These are phyloP conservation scores for Platycnemis pennipes DNA, from an alignment of 2,888 invertebrate species.

Conservation along the genomic window DNA sequence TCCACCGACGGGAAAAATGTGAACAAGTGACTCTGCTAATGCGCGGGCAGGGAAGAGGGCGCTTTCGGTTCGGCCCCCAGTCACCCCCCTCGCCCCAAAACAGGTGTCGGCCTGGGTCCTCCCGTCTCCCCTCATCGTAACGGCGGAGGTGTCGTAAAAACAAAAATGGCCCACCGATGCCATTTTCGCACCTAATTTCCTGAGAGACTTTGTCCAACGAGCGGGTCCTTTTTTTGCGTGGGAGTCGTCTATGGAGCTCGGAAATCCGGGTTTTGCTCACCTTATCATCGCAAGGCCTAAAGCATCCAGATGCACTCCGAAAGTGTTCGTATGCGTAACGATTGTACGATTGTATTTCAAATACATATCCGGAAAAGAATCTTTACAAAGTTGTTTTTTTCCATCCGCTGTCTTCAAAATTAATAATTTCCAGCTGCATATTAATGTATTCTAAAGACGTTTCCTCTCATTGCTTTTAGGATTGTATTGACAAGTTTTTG, in stretches of 20 bases:
- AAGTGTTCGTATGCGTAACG: no score
- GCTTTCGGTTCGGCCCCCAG: background rate
- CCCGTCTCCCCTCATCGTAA: background rate
- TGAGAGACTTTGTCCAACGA: background rate
- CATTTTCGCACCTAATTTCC: background rate
- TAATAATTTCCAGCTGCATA: no score
- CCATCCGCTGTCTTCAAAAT: no score
- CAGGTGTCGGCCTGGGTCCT: constrained; percentile 30
- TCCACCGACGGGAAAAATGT: constrained; percentile 11
- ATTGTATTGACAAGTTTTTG: no score
- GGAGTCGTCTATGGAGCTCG: background rate
- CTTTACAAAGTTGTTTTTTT: no score
- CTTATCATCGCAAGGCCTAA: no score
- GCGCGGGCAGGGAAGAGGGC: background rate
- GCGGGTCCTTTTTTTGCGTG: background rate
- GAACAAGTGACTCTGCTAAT: constrained; percentile 56
- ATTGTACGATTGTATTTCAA: no score
- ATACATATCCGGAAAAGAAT: no score
- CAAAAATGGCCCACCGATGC: background rate
- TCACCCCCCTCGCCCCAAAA: background rate
- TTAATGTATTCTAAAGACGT: no score
- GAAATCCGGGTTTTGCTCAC: no score
- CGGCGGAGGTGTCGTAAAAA: constrained; percentile 22
- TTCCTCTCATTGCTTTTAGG: no score
- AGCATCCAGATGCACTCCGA: no score